Conservation (phyloP, 2,888 invertebrate genomes). For the Belgica antarctica region DNA sequence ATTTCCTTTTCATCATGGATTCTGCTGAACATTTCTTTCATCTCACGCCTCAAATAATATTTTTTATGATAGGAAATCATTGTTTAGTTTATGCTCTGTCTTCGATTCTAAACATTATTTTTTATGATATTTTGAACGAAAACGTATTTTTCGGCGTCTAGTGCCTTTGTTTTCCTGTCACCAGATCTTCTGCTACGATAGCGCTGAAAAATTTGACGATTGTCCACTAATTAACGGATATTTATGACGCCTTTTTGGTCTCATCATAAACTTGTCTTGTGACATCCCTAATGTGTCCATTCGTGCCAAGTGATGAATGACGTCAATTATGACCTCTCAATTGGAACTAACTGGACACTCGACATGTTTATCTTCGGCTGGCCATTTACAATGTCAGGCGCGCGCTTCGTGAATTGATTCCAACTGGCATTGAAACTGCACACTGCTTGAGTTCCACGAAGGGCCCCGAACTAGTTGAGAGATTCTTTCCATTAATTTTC, state of each 20-base stretch:
- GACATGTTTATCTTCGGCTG: conserved; percentile 38
- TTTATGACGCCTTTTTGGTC: conserved; percentile 10
- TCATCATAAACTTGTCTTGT: neutral
- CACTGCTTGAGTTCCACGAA: conserved; percentile 30
- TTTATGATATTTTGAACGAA: too few relatives aligned
- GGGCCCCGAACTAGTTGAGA: conserved; percentile 22
- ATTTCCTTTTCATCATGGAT: conserved; percentile 8
- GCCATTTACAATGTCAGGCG: conserved; percentile 4
- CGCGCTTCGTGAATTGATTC: conserved; percentile 12
- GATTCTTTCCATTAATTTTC: conserved; percentile 38
- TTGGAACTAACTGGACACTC: conserved; percentile 43
- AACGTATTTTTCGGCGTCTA: too few relatives aligned
- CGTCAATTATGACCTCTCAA: conserved; percentile 41
- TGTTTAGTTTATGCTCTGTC: neutral
- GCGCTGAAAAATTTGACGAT: conserved; percentile 21
- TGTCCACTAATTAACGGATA: conserved; percentile 19
- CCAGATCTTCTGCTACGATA: neutral
- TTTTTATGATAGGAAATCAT: conserved; percentile 26
- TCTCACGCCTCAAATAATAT: conserved; percentile 28
- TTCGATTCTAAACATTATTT: too few relatives aligned
- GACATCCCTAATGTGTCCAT: conserved; percentile 1
- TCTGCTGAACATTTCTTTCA: conserved; percentile 39
- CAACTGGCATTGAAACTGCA: neutral
- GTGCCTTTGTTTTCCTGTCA: too few relatives aligned
- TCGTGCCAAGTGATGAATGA: conserved; percentile 30